Evolutionary conservation across 2,797 vertebrate species (phyloP).

Genomic region (Aratinga solstitialis): DNA sequence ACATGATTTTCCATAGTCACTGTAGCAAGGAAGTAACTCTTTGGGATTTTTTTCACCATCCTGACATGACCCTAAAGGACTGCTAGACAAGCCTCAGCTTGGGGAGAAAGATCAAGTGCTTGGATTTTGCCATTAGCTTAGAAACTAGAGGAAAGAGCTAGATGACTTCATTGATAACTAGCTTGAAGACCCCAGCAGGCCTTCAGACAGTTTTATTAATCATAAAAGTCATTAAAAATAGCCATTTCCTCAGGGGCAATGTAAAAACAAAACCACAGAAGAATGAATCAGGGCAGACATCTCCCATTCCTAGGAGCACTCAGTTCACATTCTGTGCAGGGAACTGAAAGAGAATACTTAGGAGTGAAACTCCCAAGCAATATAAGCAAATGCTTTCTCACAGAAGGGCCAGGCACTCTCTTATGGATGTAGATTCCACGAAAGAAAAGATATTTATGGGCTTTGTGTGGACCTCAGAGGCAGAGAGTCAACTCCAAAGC

Average conservation of each 20-base stretch:
- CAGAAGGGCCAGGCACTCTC: neutral
- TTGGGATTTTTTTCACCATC: neutral
- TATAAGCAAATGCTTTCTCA: constrained; percentile 4
- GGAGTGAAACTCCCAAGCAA: neutral
- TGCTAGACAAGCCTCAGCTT: neutral
- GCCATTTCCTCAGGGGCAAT: constrained; percentile 21
- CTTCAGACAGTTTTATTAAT: constrained; percentile 59
- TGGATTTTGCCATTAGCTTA: constrained; percentile 28
- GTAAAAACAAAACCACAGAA: constrained; percentile 16
- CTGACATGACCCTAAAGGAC: neutral
- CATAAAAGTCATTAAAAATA: constrained; percentile 43
- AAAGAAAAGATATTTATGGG: neutral
- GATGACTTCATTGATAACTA: constrained; percentile 49
- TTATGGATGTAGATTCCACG: neutral
- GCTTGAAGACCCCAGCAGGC: constrained; percentile 28
- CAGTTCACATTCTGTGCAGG: neutral
- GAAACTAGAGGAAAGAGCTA: neutral
- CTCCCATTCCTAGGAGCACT: constrained; percentile 1
- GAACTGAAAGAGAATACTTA: constrained; percentile 17
- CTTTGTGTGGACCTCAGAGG: neutral
- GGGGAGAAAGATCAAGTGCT: neutral
- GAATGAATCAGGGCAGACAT: constrained; percentile 20
- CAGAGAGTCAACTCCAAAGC: neutral
- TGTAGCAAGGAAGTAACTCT: neutral
- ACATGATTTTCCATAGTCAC: neutral